These are phyloP conservation scores for Python bivittatus DNA, from an alignment of 2,113 vertebrate species.

Conservation along the genomic window DNA sequence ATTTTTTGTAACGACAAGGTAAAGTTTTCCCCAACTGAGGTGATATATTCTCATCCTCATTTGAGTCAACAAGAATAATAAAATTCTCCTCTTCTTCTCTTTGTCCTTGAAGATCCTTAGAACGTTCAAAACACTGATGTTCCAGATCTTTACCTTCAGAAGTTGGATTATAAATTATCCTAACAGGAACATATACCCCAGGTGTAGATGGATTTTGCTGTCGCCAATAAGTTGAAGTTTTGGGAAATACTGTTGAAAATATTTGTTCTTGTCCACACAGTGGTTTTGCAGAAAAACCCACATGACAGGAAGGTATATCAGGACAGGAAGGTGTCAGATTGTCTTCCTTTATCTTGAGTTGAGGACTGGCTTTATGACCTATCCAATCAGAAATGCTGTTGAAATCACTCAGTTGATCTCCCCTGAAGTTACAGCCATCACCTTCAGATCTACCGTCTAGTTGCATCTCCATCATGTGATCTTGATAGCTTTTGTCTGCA, in stretches of 20 bases:
- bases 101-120: not conserved
- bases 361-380: not conserved
- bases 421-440: not conserved
- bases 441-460: constrained; percentile 7
- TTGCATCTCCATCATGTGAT: constrained; percentile 30
- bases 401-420: constrained; percentile 1
- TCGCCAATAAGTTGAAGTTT: not conserved
- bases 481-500: not conserved
- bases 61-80: rapidly evolving
- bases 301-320: not conserved
- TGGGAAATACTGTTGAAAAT: not conserved
- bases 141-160: constrained; percentile 20
- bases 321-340: not conserved
- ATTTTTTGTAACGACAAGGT: not conserved
- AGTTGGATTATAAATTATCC: constrained; percentile 2
- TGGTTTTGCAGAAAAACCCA: constrained; percentile 24
- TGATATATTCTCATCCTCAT: constrained; percentile 6
- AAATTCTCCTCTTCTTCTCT: not conserved
- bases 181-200: constrained; percentile 18
- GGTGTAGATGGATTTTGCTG: not conserved
- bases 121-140: not conserved
- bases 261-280: constrained; percentile 28
- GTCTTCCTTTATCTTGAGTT: constrained; percentile 13
- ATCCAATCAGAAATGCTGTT: not conserved
- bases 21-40: constrained; percentile 3